phyloP scores from a whole-genome alignment of 92 coral and sea anemone genomes.

The Palythoa grandis region DNA sequence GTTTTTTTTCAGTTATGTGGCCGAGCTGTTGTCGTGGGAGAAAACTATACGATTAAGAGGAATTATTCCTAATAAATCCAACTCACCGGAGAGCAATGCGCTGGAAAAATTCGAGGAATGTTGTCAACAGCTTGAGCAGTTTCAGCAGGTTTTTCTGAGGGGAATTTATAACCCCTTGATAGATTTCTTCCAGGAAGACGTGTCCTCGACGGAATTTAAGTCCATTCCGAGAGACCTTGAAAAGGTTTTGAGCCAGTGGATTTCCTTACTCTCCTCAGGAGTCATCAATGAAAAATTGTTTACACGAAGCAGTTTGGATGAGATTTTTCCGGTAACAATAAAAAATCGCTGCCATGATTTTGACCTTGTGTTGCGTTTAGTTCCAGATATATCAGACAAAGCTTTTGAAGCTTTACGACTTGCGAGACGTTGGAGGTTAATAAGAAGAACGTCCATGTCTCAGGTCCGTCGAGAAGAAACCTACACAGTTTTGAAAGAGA shows the following conservation, averaged over 20 bases:
- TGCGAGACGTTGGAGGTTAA: conserved; percentile 91
- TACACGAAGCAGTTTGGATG: conserved; percentile 71
- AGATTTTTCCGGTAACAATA: conserved; percentile 74
- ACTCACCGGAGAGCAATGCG: conserved; percentile 75
- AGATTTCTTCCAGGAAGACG: conserved; percentile 77
- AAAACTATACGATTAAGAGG: conserved; percentile 73
- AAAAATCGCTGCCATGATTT: conserved; percentile 84
- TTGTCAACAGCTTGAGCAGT: conserved; percentile 69
- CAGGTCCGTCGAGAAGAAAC: conserved; percentile 75
- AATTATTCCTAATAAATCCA: conserved; percentile 70
- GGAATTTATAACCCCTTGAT: conserved; percentile 78
- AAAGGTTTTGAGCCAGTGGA: conserved; percentile 78
- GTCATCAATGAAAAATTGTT: conserved; percentile 80
- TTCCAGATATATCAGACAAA: conserved; percentile 92
- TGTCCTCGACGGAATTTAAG: conserved; percentile 56
- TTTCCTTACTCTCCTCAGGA: conserved; percentile 73
- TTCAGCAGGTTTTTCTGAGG: conserved; percentile 63
- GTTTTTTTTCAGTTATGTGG: conserved; percentile 66
- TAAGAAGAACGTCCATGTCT: conserved; percentile 62
- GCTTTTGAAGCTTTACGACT: conserved; percentile 87
- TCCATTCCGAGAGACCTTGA: conserved; percentile 76
- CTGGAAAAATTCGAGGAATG: conserved; percentile 82
- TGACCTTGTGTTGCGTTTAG: conserved; percentile 80
- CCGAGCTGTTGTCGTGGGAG: conserved; percentile 90
- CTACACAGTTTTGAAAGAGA: conserved; percentile 57